Conservation (phyloP, 2,113 vertebrate species). For the Charadrius vociferus region DNA sequence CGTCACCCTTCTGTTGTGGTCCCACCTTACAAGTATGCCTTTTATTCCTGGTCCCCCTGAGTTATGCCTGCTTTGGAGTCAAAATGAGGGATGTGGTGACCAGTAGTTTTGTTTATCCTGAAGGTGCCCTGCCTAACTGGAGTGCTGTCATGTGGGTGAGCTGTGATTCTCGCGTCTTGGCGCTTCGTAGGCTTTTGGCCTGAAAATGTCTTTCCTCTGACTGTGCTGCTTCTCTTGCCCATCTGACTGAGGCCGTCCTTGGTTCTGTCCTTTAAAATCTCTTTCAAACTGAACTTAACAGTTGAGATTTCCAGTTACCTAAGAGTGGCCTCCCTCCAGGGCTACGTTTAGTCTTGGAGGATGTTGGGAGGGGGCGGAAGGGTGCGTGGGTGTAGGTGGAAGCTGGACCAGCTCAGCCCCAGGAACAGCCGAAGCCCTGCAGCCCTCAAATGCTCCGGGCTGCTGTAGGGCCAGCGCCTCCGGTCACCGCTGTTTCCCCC, state of each 20-base stretch:
- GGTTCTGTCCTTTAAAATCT: neutral
- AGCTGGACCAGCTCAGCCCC: neutral
- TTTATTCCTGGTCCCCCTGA: neutral
- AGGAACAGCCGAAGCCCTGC: neutral
- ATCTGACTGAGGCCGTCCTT: neutral
- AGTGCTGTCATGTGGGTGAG: neutral
- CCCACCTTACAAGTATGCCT: neutral
- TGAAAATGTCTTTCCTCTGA: neutral
- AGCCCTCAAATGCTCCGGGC: neutral
- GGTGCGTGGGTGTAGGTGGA: neutral
- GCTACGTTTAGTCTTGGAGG: neutral
- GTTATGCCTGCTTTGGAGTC: neutral
- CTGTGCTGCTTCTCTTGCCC: rapidly evolving
- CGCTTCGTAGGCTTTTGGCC: neutral
- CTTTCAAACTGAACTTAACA: neutral
- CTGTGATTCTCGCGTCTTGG: neutral
- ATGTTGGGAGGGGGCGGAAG: neutral
- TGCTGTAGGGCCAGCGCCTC: rapidly evolving
- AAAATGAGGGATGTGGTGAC: neutral
- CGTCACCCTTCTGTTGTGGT: neutral
- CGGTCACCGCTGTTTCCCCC: rapidly evolving
- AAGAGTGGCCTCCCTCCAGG: neutral
- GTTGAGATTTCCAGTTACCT: neutral
- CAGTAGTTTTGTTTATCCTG: neutral
- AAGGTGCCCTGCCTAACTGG: neutral